Evolutionary conservation across 2,888 invertebrate species (phyloP), one percentile per base, ranked within the genome.

Genomic region (Ichneumoninae sp.): DNA sequence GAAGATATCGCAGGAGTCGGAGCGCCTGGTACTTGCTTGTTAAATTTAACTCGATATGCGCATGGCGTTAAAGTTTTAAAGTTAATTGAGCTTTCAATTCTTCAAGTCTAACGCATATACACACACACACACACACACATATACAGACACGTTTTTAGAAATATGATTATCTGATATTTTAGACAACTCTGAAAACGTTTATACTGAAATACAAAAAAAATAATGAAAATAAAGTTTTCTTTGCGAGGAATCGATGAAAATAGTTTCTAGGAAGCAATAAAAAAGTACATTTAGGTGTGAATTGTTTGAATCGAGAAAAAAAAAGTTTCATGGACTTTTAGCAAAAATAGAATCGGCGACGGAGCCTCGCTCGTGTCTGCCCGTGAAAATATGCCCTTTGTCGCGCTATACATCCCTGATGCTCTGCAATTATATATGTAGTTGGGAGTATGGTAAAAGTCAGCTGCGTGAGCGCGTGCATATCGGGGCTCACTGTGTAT

Each of bases 401-500:
- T 7, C 54, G 40, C 13, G 19, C 54, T 54, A 60, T 54, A 22
- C 3, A 36, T 71, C 70, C 5, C 19, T 22, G 36, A 71, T 71
- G 40, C 54, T 40, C 54, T 52, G 16, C 13, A 40, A 57, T 54
- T 26, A 36, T 36, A 40, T 19, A 19, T 8, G 30, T 70, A 22
- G 52, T 44, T 10, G 16, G 16, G 36, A 30, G 36, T n/a, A 65
- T 13, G 6, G 22, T 50, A 8, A 69, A 30, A 8, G 69, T 30
- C 47, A 50, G 54, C 63, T 26, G 44, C 44, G 60, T 50, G 33
- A 52, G n/a, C 81, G n/a, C 81, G 52, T 81, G 75, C 81, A 81
- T 8, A 13, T 22, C 57, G 26, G 10, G 44, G 7, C 60, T 13
- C n/a, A 68, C 66, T 22, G 57, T n/a, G n/a, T 36, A 60, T 47